Base-by-base conservation (phyloP, 2,113 vertebrate species). In the Gulo gulo region DNA sequence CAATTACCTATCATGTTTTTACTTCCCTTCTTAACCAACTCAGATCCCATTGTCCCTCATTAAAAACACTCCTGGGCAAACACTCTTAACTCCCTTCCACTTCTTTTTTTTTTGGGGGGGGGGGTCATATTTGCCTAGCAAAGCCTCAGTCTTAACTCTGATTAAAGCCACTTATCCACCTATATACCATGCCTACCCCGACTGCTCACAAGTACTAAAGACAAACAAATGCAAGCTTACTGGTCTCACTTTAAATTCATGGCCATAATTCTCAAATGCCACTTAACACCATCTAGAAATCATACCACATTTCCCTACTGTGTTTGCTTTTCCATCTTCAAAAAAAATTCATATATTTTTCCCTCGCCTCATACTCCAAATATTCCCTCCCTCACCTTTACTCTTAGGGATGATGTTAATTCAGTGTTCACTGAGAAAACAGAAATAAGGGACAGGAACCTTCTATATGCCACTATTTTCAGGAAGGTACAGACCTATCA, bases 371-470 rank as follows among this genome's bases (percentile, higher is more conserved):
- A 78, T 83, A 83, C 36, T 92, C n/a, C 55, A 89, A 94, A 91
- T 83, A 97, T 80, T 29, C 34, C 42, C 9, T 57, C 42, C 52
- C 50, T 87, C 23, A 74, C 45, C 7, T 76, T 80, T 26, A 81
- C 23, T 95, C 52, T 79, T 45, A 87, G 16, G n/a, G 26, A 81
- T 85, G 26, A 89, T 4, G 4, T 90, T 42, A 90, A 92, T 91
- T 96, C 18, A 88, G 59, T 15, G 13, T 50, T 94, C 91, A 89
- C 0, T 94, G 59, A 94, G 80, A 95, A 96, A 95, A 92, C 23
- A 96, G n/a, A 89, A 95, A 81, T 55, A 86, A 91, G 7, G 4
- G 7, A 50, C 52, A 65, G 76, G 29, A 74, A 63, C 7, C 23
- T 61, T 84, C 74, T n/a, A 63, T 29, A 45, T 63, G 69, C 18